Conservation (phyloP, 2,797 vertebrate genomes). For the Cossypha caffra region DNA sequence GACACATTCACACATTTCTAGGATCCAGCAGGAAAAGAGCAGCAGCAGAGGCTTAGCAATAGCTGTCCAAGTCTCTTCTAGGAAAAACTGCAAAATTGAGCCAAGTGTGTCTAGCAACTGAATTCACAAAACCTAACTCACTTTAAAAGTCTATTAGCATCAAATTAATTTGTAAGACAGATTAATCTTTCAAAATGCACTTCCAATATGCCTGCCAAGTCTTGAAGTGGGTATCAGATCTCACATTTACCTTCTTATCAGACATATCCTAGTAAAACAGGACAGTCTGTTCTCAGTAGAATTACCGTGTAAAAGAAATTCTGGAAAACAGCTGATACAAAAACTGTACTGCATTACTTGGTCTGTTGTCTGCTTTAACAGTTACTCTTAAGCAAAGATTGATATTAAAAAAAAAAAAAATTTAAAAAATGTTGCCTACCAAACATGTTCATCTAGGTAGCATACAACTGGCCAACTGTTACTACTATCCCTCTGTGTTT, state of each 20-base stretch:
- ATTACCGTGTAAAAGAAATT: background rate
- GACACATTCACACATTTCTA: background rate
- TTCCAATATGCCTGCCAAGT: background rate
- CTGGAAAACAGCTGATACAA: background rate
- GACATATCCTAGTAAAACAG: background rate
- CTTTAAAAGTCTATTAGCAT: background rate
- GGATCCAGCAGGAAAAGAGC: background rate
- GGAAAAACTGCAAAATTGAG: background rate
- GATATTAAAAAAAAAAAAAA: background rate
- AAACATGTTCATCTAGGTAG: slow-evolving; percentile 59
- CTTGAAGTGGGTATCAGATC: background rate
- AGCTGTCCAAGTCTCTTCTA: background rate
- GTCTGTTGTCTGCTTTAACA: background rate
- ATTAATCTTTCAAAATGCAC: background rate
- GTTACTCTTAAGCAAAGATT: background rate
- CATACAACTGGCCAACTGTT: slow-evolving; percentile 52
- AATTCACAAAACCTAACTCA: background rate
- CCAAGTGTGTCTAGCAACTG: background rate
- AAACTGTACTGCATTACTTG: slow-evolving; percentile 24
- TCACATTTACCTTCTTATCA: background rate
- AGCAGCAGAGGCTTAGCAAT: background rate
- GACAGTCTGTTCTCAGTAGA: background rate
- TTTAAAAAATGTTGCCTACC: background rate
- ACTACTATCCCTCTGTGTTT: slow-evolving; percentile 27
- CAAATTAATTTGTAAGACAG: slow-evolving; percentile 5